Base-by-base conservation (phyloP, 2,888 invertebrate genomes). In the Laspeyria flexula region DNA sequence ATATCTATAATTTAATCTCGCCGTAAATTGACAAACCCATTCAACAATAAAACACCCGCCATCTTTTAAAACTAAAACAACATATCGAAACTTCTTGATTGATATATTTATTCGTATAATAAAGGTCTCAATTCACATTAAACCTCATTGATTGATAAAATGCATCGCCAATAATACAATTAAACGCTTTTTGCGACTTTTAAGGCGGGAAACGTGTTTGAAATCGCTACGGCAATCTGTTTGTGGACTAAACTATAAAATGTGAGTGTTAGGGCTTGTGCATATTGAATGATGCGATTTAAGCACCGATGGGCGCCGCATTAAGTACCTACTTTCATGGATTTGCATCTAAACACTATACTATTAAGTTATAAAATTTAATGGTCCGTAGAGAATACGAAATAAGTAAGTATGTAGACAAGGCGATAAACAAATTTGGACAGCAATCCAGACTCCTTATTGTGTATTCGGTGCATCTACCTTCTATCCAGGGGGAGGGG, bases 131-230 rank as follows among this genome's bases (percentile, higher is more conserved):
- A 58, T 60, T 55, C 31, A 53, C 51, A 65, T 69, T 60, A 69
- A 63, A 66, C 38, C 59, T 43, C 50, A 59, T 51, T 61, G 61
- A 69, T 69, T 69, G 66, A 64, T 69, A 70, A 69, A 70, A 70
- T 53, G 63, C 39, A 52, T 63, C 53, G 53, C 37, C 57, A 55
- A 46, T 70, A 69, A 70, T 59, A 55, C 47, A 70, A 69, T 69
- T 70, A 61, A 66, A 61, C 53, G 60, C 42, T 55, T 61, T 61
- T 70, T 59, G 60, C 47, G 61, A 57, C 44, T 58, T 55, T 50
- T 43, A 55, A 35, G 51, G 27, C 30, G 38, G 40, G 16, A 37
- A 35, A 34, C 16, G 30, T 34, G 40, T 46, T 41, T 21, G 27
- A 48, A 51, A 43, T 64, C 61, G 44, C 48, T 37, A 56, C 45